Percentiles rank a stretch among this genome's conserved stretches.
phyloP scores from a whole-genome alignment of 2,113 vertebrate genomes.

The Alaudala cheleensis region DNA sequence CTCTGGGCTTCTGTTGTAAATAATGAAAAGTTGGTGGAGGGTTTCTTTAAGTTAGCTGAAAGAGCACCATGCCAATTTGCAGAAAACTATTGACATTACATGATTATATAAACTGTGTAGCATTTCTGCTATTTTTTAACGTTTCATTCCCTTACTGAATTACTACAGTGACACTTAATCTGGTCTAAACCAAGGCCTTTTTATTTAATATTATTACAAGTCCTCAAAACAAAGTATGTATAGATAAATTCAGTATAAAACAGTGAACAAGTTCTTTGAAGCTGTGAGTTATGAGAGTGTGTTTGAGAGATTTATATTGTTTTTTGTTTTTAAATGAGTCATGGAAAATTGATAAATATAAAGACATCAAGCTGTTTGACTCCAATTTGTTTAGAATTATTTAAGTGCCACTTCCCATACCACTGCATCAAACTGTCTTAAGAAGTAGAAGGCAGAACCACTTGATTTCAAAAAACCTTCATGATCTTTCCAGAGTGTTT shows the following conservation, averaged over 20 bases:
- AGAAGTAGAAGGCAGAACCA: background rate
- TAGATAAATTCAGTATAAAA: background rate
- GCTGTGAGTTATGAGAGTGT: background rate
- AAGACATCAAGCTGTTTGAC: background rate
- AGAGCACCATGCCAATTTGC: background rate
- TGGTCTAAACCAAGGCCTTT: background rate
- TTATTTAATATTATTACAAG: background rate
- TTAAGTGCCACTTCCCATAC: background rate
- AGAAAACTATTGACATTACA: background rate
- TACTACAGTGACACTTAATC: background rate
- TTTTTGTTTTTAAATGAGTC: background rate
- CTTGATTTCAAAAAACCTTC: background rate
- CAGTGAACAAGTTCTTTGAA: background rate
- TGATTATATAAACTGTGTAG: background rate
- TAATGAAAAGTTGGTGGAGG: background rate
- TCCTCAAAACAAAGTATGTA: background rate
- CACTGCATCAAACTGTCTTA: background rate
- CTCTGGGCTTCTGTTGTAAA: background rate
- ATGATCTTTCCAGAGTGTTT: background rate
- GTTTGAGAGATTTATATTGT: background rate
- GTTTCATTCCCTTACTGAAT: background rate
- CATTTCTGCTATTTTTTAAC: background rate
- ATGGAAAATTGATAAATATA: background rate
- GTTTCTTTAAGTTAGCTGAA: background rate
- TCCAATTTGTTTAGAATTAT: background rate